A percentile compares a stretch with the other conserved stretches of the same genome.
Conservation (phyloP, 1,140 invertebrate genomes). For the Aphelinus atriplicis region DNA sequence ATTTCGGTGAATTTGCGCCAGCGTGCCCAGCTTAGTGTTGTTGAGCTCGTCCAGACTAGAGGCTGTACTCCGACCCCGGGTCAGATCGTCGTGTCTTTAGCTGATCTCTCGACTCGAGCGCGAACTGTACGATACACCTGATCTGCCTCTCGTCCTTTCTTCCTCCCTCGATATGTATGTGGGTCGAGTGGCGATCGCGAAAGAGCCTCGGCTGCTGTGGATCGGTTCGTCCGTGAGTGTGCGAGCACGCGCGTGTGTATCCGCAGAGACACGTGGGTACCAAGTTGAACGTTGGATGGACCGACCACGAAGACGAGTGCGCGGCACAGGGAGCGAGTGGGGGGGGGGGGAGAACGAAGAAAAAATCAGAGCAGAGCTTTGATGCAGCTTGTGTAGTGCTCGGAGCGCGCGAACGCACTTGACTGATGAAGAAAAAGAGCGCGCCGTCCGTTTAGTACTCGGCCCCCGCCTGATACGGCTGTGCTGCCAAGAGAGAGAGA, state of each 20-base stretch:
- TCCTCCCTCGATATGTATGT: too few species aligned
- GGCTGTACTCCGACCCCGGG: too few species aligned
- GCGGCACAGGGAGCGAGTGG: too few species aligned
- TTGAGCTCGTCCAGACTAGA: conserved; percentile 28
- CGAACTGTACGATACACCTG: background rate
- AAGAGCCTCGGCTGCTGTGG: background rate
- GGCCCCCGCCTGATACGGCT: background rate
- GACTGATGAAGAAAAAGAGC: conserved; percentile 60
- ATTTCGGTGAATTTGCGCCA: conserved; percentile 61
- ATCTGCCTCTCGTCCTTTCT: background rate
- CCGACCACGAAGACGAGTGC: too few species aligned
- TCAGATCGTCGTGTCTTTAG: background rate
- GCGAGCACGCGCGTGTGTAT: background rate
- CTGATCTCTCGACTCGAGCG: background rate
- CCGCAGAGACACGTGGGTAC: too few species aligned
- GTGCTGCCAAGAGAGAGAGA: background rate
- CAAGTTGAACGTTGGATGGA: too few species aligned
- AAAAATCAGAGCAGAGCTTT: background rate
- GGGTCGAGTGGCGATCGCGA: too few species aligned
- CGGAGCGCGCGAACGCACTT: conserved; percentile 55
- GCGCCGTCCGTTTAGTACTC: conserved; percentile 20
- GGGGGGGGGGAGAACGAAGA: background rate
- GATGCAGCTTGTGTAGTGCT: conserved; percentile 44
- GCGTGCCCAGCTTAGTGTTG: conserved; percentile 55
- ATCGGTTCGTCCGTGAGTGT: background rate